Evolutionary conservation across 2,888 invertebrate genomes (phyloP), one percentile per base, ranked within the genome.

Genomic region (Hemaris fuciformis): DNA sequence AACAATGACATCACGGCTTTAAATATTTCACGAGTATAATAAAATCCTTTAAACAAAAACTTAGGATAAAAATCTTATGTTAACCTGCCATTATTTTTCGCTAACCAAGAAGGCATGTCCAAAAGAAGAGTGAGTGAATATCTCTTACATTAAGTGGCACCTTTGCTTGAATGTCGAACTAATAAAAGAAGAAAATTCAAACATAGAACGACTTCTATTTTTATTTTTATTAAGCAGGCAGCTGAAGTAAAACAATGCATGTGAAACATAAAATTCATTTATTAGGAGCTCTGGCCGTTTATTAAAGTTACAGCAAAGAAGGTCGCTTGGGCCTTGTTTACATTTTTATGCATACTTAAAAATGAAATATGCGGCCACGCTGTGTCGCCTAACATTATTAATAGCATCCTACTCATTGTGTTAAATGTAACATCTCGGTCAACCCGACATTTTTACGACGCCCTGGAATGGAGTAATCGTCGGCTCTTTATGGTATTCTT

Each of bases 261-360:
- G 15, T 15, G n/a, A 48, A 10, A 48, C 43, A 60, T 48, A 56
- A 56, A 43, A 56, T 25, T 7, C 31, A 31, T 43, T 27, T 18
- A 59, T 25, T 43, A 18, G 6, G 25, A 59, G 43, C 46, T 20
- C 20, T 31, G 25, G 45, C 23, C 61, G 74, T 83, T 81, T 81
- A 82, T 81, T 83, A 81, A 81, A 85, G 82, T 83, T 79, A 83
- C 79, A 78, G 76, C 77, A 76, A 76, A 77, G 73, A 77, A 81
- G 77, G 79, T 75, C 73, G 73, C 74, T 65, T 64, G 68, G 68
- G 73, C 77, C 80, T 83, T 84, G 81, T 85, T 86, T 84, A 85
- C 82, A 85, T 84, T 84, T 84, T 82, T 83, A 86, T 84, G 82
- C 76, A 77, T 75, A 83, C 82, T 84, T 85, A 75, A 81, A 75